Base-by-base conservation (phyloP, 1,140 invertebrate species). In the Leptinotarsa texana region DNA sequence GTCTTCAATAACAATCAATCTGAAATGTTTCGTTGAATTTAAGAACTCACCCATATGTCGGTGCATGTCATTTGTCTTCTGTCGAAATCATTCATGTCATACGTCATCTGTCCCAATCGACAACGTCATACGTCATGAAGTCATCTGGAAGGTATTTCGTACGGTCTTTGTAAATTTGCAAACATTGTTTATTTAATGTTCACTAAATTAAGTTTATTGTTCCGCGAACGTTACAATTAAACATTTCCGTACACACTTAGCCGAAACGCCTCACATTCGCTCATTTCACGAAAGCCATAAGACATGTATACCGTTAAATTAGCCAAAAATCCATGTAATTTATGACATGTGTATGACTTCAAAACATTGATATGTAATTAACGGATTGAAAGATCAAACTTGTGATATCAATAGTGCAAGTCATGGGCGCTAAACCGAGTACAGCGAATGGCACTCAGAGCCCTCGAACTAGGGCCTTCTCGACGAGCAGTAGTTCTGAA, bases 371-470 rank as follows among this genome's bases (percentile, higher is more conserved):
- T 74, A 74, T 74, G 73, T 74, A 57, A 74, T 74, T 69, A 63
- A 74, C 57, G 49, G 68, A 74, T 63, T 68, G 33, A 57, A 47
- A 27, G 4, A 49, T 17, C 68, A 22, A 73, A 18, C 18, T 27
- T 73, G 71, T 65, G 71, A 65, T 73, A 73, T 42, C 33, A 42
- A 61, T 69, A 73, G 47, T 75, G 73, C 48, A 69, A 68, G 65
- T 61, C 57, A 95, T 95, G 93, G 93, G 93, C 88, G 93, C 92
- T 85, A 94, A 94, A 87, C 89, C 93, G 83, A 94, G 93, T 85
- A 94, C 93, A 72, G 92, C 92, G 79, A 91, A 90, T 81, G 91
- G 90, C 77, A 89, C 89, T 76, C 88, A 90, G 87, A 93, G 90
- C 89, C 91, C 90, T 81, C 89, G 89, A 81, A 89, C 90, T 81